phyloP scores from a whole-genome alignment of 2,797 vertebrate species.

The Coregonus ussuriensis region DNA sequence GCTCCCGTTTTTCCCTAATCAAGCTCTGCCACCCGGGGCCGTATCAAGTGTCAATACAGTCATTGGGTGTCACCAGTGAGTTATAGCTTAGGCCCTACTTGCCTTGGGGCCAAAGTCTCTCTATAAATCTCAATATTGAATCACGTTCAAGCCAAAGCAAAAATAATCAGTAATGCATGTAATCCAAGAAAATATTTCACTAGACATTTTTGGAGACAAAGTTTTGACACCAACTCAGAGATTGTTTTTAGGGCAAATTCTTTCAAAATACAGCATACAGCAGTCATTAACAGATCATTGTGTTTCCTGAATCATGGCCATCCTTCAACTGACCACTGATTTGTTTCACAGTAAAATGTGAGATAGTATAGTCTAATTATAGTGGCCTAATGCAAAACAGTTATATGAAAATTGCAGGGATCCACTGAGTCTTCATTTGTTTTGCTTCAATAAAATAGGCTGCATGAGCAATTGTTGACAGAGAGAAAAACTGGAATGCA shows the following conservation, averaged over 20 bases:
- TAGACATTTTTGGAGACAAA: neutral
- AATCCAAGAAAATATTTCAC: neutral
- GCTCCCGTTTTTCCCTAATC: constrained; percentile 27
- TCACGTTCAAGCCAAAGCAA: neutral
- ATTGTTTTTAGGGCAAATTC: neutral
- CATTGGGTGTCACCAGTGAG: constrained; percentile 36
- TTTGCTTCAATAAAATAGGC: neutral
- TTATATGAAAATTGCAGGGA: neutral
- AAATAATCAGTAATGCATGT: neutral
- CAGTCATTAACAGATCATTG: neutral
- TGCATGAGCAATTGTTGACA: neutral
- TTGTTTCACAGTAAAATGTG: neutral
- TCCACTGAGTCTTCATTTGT: neutral
- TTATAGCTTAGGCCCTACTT: constrained; percentile 14
- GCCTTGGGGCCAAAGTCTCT: constrained; percentile 54
- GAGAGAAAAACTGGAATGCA: neutral
- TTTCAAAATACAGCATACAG: no score
- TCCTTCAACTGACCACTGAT: neutral
- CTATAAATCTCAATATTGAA: neutral
- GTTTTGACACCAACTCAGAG: neutral
- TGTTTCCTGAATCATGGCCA: neutral
- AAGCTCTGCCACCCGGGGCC: constrained; percentile 31
- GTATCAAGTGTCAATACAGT: constrained; percentile 47
- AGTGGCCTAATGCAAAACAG: neutral
- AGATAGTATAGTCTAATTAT: neutral